A percentile compares a stretch with the other conserved stretches of the same genome.
phyloP scores from a whole-genome alignment of 2,888 invertebrate genomes.

The Tachina lurida region DNA sequence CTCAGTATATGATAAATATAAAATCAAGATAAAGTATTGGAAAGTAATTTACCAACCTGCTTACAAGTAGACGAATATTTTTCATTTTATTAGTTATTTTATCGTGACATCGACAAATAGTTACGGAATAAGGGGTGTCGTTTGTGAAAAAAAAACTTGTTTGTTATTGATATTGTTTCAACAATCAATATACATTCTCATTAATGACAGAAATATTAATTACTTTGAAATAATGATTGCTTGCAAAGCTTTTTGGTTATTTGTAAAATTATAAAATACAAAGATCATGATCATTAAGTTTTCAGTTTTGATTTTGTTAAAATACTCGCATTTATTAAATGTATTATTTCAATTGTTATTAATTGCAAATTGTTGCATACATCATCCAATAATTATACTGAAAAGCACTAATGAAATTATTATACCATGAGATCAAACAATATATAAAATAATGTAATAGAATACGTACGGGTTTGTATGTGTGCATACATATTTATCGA shows the following conservation, averaged over 20 bases:
- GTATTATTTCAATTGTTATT: constrained; percentile 49
- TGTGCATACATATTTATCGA: neutral
- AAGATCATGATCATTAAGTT: constrained; percentile 51
- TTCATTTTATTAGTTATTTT: too few relatives aligned
- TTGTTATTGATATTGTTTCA: neutral
- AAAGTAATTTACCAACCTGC: too few relatives aligned
- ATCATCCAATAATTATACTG: neutral
- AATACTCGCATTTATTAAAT: neutral
- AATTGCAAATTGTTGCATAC: constrained; percentile 46
- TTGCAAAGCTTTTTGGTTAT: neutral
- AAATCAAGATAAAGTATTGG: too few relatives aligned
- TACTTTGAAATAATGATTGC: neutral
- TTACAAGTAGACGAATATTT: too few relatives aligned
- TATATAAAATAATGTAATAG: neutral
- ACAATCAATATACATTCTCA: constrained; percentile 3
- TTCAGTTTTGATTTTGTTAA: constrained; percentile 15
- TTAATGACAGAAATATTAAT: constrained; percentile 36
- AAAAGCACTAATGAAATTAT: constrained; percentile 27
- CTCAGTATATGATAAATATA: too few relatives aligned
- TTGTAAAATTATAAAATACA: neutral
- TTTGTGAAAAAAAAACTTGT: too few relatives aligned
- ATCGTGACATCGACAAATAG: too few relatives aligned
- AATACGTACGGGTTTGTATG: neutral
- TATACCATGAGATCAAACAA: constrained; percentile 51
- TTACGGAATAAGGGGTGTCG: too few relatives aligned